Evolutionary conservation across 1,140 invertebrate genomes (phyloP), one percentile per base, ranked within the genome.

Genomic region (Scaptomyza montana): DNA sequence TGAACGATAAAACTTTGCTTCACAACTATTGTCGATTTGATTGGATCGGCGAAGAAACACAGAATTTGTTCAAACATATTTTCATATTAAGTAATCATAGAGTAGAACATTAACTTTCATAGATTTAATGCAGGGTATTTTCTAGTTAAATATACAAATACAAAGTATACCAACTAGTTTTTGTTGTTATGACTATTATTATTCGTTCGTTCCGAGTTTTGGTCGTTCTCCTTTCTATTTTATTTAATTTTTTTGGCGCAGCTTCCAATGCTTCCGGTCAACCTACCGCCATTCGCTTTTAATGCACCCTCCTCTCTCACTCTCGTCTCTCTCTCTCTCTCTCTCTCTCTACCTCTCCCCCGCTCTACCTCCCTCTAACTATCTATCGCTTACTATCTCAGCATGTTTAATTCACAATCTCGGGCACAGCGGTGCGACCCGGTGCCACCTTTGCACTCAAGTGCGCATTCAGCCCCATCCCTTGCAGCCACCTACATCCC

Each of bases 341-440:
- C 16, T 16, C 16, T 16, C 16, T 4, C n/a, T 33, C 30, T 33
- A 33, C 30, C 30, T 5, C 50, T 54, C 49, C 8, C 21, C 3
- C 21, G 21, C 59, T 49, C 5, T 46, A n/a, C 8, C 28, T 30
- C 13, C 33, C 25, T 57, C 10, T 46, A 12, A 25, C n/a, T 62
- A 16, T 5, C 16, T 7, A 54, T 36, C 45, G 71, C 59, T 36
- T 46, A 65, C 77, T 66, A 66, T 36, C 73, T 78, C 64, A 86
- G 77, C 80, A 85, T 85, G 81, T 85, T 85, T 85, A 85, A 85
- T 85, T 85, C 80, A 75, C 64, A 85, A 85, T 85, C 80, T 85
- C 77, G 74, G 80, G 80, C 81, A 57, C 74, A 70, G 74, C 73
- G 54, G 66, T 77, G 74, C 81, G 82, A 81, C 81, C 75, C 69